These are phyloP conservation scores for Crambe crambe DNA, from an alignment of 37 sponge, comb jelly and placozoan genomes.

Conservation along the genomic window DNA sequence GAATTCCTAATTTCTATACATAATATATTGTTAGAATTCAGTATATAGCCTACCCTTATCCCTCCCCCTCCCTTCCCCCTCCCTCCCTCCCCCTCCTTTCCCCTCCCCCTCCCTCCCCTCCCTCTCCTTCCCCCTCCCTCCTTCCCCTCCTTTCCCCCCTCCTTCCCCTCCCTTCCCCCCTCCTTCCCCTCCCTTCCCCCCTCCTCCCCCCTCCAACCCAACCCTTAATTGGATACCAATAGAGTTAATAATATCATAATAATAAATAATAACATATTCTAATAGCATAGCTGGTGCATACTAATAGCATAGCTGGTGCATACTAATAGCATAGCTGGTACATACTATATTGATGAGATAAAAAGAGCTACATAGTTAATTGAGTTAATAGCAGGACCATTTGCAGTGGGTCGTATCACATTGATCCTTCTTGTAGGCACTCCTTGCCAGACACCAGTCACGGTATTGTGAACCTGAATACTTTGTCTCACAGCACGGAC, in stretches of 20 bases:
- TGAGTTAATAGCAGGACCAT: slow-evolving; percentile 24
- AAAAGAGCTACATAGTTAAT: too few relatives aligned
- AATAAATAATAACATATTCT: too few relatives aligned
- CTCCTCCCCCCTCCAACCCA: too few relatives aligned
- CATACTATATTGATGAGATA: too few relatives aligned
- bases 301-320: too few relatives aligned
- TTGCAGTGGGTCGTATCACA: slow-evolving; percentile 15
- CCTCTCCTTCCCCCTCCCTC: neutral
- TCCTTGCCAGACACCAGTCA: slow-evolving; percentile 8
- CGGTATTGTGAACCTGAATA: neutral
- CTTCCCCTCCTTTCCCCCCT: neutral
- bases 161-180: neutral
- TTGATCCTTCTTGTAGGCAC: neutral
- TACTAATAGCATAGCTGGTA: too few relatives aligned
- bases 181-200: neutral
- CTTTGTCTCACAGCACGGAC: neutral
- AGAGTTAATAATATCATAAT: too few relatives aligned
- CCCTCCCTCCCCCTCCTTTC: neutral
- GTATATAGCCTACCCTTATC: too few relatives aligned
- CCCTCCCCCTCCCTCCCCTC: neutral
- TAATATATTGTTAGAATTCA: too few relatives aligned
- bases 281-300: too few relatives aligned
- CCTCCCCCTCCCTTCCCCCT: neutral
- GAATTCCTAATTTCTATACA: too few relatives aligned
- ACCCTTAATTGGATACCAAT: neutral